phyloP scores from a whole-genome alignment of 2,888 invertebrate species.

The Clusia tigrina region DNA sequence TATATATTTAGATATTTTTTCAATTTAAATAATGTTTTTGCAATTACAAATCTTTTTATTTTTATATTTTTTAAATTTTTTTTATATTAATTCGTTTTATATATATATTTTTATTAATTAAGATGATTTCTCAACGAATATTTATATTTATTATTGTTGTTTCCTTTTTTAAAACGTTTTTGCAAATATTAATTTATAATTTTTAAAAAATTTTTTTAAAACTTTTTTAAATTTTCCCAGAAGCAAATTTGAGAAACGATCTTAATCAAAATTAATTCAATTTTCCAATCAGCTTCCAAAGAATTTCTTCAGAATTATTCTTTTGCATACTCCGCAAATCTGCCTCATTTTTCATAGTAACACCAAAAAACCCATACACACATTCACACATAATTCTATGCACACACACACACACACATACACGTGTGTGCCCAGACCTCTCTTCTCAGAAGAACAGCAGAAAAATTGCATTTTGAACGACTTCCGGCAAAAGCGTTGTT shows the following conservation, averaged over 20 bases:
- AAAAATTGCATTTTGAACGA: slow-evolving; percentile 21
- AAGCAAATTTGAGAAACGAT: too few species aligned
- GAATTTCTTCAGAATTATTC: not conserved
- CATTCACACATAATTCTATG: too few species aligned
- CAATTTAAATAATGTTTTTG: too few species aligned
- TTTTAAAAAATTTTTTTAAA: not conserved
- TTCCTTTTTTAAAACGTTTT: slow-evolving; percentile 7
- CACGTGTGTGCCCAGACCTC: not conserved
- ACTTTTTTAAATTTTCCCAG: not conserved
- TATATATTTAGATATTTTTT: too few species aligned
- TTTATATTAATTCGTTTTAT: too few species aligned
- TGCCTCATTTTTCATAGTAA: not conserved
- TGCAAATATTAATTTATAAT: not conserved
- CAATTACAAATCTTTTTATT: too few species aligned
- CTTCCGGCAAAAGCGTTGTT: slow-evolving; percentile 31
- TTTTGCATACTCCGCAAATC: not conserved
- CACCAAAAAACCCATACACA: not conserved
- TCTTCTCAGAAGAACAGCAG: slow-evolving; percentile 8
- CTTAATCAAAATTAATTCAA: too few species aligned
- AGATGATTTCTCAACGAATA: too few species aligned
- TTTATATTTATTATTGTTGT: not conserved
- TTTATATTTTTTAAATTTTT: too few species aligned
- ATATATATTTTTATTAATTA: too few species aligned
- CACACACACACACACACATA: too few species aligned
- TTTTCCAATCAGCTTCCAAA: not conserved